A percentile compares a stretch with the other conserved stretches of the same genome.
These are phyloP conservation scores for Lithophane socia DNA, from an alignment of 2,888 invertebrate genomes.

Conservation along the genomic window DNA sequence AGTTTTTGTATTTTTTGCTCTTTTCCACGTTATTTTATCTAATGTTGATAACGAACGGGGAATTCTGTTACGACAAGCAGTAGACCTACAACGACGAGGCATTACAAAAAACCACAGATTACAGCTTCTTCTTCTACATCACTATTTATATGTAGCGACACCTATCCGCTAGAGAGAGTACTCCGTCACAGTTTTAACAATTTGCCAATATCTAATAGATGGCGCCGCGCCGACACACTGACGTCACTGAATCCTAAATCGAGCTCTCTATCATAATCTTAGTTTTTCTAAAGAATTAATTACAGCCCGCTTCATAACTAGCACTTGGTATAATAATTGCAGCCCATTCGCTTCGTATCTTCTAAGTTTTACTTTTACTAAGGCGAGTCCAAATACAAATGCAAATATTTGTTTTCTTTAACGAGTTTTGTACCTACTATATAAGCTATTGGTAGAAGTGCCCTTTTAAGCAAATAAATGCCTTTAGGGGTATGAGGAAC, in stretches of 20 bases:
- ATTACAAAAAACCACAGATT: neutral
- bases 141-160: slow-evolving; percentile 14
- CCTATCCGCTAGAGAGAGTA: neutral
- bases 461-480: too few species aligned
- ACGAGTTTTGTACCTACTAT: too few species aligned
- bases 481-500: too few species aligned
- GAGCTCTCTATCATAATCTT: neutral
- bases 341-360: neutral
- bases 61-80: neutral
- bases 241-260: neutral
- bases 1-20: neutral
- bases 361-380: neutral
- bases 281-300: neutral
- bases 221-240: slow-evolving; percentile 7
- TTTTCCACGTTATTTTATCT: neutral
- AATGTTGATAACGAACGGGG: neutral
- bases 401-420: too few species aligned
- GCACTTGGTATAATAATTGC: neutral
- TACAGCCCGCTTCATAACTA: neutral
- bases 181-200: neutral
- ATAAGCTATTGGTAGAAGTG: too few species aligned
- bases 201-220: slow-evolving; percentile 33
- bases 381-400: neutral
- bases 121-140: neutral
- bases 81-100: neutral